These are phyloP conservation scores for Odontothrips loti DNA, from an alignment of 2,888 invertebrate species.

Conservation along the genomic window DNA sequence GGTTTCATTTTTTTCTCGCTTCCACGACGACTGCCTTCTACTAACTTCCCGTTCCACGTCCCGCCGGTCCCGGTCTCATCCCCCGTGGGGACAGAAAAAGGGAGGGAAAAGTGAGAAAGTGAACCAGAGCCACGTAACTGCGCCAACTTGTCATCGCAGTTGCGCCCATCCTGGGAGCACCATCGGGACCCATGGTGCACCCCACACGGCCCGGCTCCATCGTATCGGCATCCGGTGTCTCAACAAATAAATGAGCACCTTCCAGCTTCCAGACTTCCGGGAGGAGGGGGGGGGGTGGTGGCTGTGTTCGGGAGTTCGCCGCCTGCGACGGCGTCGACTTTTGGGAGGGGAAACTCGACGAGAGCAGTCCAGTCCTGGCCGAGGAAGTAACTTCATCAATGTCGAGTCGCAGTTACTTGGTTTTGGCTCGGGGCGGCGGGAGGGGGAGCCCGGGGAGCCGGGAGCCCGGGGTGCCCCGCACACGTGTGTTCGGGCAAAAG, in stretches of 20 bases:
- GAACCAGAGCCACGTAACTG: not conserved
- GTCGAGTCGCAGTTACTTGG: not conserved
- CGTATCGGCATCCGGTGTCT: constrained; percentile 21
- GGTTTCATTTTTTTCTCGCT: too few relatives aligned
- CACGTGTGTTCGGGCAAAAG: not conserved
- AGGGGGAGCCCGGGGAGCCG: not conserved
- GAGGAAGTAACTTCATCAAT: not conserved
- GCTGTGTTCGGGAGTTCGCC: too few relatives aligned
- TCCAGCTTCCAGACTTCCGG: constrained; percentile 3
- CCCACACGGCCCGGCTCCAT: not conserved
- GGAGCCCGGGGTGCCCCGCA: not conserved
- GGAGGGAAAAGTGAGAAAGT: not conserved
- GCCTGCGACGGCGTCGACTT: too few relatives aligned
- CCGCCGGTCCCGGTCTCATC: too few relatives aligned
- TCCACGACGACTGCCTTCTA: not conserved
- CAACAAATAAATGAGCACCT: constrained; percentile 18
- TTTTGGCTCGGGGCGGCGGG: not conserved
- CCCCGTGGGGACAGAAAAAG: too few relatives aligned
- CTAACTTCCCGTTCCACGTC: not conserved
- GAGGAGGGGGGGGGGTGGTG: too few relatives aligned
- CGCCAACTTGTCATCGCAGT: too few relatives aligned
- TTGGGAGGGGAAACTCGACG: not conserved
- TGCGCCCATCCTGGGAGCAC: too few relatives aligned
- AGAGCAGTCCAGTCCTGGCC: not conserved
- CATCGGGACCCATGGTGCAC: too few relatives aligned